Percentiles rank a stretch among this genome's conserved stretches.
These are phyloP conservation scores for Hippocampus zosterae DNA, from an alignment of 2,113 vertebrate species.

Conservation along the genomic window DNA sequence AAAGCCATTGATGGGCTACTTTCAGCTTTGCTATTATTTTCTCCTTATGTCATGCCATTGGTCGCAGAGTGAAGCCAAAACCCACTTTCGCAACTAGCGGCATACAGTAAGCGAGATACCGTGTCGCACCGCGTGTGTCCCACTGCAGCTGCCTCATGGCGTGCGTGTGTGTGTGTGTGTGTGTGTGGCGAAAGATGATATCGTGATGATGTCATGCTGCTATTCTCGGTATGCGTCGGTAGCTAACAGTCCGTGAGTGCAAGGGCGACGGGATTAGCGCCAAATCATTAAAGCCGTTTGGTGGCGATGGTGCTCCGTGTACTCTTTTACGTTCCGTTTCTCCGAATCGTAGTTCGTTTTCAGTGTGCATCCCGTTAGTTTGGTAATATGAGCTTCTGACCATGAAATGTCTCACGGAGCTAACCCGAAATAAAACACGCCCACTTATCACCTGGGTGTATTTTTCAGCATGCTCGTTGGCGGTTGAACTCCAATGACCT, in stretches of 20 bases:
- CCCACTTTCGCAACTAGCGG: background rate
- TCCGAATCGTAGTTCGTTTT: too few species aligned
- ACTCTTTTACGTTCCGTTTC: too few species aligned
- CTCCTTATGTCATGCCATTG: background rate
- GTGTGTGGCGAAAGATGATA: conserved; percentile 4
- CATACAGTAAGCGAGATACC: too few species aligned
- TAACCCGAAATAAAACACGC: background rate
- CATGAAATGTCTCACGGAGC: background rate
- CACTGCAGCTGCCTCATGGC: background rate
- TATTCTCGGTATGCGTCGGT: conserved; percentile 19
- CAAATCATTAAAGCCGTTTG: background rate
- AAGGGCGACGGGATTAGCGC: background rate
- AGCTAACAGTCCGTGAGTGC: background rate
- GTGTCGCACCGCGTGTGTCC: background rate
- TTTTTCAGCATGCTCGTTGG: background rate
- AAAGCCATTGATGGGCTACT: background rate
- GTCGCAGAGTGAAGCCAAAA: background rate
- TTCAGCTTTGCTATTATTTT: background rate
- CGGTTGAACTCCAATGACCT: background rate
- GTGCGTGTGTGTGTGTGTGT: background rate
- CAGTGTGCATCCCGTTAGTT: too few species aligned
- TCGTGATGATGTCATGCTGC: background rate
- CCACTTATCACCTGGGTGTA: background rate
- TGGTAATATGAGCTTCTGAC: background rate
- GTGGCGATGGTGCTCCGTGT: background rate